Conservation (phyloP, 2,797 vertebrate genomes). For the Eulemur mongoz region DNA sequence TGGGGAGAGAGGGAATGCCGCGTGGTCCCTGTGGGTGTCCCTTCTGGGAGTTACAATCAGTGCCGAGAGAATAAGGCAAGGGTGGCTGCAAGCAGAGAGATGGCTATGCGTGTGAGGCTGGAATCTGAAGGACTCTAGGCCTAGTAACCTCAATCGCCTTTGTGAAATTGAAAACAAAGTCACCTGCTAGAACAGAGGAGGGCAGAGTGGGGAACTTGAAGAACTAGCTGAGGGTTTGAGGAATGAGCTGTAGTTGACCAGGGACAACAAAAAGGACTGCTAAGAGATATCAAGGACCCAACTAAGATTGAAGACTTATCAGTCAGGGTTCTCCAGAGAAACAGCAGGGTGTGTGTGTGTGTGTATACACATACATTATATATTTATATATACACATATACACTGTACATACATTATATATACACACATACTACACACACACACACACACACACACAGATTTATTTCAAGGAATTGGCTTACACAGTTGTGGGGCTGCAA, state of each 20-base stretch:
- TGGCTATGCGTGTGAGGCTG: not conserved
- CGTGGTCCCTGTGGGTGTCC: not conserved
- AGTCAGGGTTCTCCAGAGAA: not conserved
- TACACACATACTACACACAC: not conserved
- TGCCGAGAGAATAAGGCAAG: not conserved
- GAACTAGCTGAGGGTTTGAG: not conserved
- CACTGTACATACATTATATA: not conserved
- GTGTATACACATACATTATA: not conserved
- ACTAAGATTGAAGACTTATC: not conserved
- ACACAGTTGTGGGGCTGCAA: not conserved
- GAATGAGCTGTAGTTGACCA: not conserved
- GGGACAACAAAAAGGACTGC: not conserved
- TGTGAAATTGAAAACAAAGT: not conserved
- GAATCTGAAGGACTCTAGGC: not conserved
- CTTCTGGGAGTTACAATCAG: not conserved
- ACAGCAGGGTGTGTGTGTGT: not conserved
- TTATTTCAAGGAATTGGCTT: not conserved
- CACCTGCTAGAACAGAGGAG: not conserved
- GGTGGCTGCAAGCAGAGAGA: not conserved
- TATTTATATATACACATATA: not conserved
- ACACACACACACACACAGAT: not conserved
- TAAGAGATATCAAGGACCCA: not conserved
- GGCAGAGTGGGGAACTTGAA: not conserved
- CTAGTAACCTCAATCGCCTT: not conserved
- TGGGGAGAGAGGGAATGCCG: not conserved